Conservation (phyloP, 1,140 invertebrate species). For the Zaprionus inermis region DNA sequence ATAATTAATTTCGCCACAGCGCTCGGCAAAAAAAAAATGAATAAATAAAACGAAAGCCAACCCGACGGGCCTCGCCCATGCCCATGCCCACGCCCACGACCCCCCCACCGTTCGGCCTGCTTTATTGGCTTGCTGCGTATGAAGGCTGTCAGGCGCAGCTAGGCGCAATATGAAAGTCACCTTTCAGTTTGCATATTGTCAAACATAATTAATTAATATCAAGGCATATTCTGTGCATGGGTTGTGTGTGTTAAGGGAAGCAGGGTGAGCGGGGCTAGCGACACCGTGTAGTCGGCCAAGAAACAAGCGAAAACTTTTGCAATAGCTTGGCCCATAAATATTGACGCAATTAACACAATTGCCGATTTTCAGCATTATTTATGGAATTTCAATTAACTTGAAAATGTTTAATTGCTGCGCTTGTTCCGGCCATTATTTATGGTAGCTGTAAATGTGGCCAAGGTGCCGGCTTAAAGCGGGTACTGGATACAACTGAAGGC, state of each 20-base stretch:
- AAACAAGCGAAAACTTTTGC: slow-evolving; percentile 20
- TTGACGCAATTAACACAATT: slow-evolving; percentile 66
- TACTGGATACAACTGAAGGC: too few relatives aligned
- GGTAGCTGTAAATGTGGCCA: background rate
- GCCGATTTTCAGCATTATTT: slow-evolving; percentile 21
- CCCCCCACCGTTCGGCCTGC: background rate
- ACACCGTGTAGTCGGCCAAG: background rate
- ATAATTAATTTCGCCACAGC: slow-evolving; percentile 43
- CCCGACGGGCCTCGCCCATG: background rate
- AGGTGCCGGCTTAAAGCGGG: too few relatives aligned
- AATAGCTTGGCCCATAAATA: slow-evolving; percentile 28
- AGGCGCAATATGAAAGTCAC: slow-evolving; percentile 47
- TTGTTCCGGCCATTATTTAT: background rate
- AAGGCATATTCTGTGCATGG: slow-evolving; percentile 26
- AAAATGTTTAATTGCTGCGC: slow-evolving; percentile 11
- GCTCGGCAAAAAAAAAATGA: background rate
- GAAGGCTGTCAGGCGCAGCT: slow-evolving; percentile 58
- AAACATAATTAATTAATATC: slow-evolving; percentile 75
- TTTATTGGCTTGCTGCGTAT: slow-evolving; percentile 65
- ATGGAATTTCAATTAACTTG: slow-evolving; percentile 34
- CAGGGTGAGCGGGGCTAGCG: too few relatives aligned
- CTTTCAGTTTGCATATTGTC: slow-evolving; percentile 46
- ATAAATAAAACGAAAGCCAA: slow-evolving; percentile 3
- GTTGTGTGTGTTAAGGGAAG: background rate
- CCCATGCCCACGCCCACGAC: background rate